Conservation (phyloP, 2,888 invertebrate species). For the Acleris sparsana region DNA sequence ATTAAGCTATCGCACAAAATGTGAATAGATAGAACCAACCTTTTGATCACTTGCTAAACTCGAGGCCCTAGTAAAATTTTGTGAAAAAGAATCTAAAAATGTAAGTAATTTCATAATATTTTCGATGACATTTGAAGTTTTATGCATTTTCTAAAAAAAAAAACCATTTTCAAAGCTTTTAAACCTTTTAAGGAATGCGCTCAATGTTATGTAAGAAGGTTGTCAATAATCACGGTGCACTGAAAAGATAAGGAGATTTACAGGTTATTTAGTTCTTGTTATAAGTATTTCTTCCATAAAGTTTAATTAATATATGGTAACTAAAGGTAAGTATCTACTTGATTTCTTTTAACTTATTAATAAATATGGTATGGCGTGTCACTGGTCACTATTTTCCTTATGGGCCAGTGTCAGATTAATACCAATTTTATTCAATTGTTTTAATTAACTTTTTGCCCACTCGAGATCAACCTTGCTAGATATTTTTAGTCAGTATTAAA, state of each 20-base stretch:
- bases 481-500: no score
- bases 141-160: not conserved
- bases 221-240: conserved; percentile 38
- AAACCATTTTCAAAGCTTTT: not conserved
- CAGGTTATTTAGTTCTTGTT: not conserved
- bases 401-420: no score
- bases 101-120: conserved; percentile 44
- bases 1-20: conserved; percentile 15
- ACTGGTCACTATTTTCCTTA: conserved; percentile 24
- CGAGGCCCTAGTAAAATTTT: conserved; percentile 31
- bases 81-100: conserved; percentile 39
- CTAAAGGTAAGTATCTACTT: no score
- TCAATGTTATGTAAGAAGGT: conserved; percentile 54
- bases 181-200: conserved; percentile 12
- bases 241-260: conserved; percentile 21
- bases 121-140: conserved; percentile 8
- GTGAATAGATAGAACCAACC: conserved; percentile 39
- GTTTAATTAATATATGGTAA: not conserved
- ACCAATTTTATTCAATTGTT: no score
- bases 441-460: no score
- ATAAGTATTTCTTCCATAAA: not conserved
- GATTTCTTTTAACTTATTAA: no score
- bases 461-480: no score
- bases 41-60: conserved; percentile 45
- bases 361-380: conserved; percentile 4